These are phyloP conservation scores for Myripristis jacobus DNA, from an alignment of 2,797 vertebrate species.

Conservation along the genomic window DNA sequence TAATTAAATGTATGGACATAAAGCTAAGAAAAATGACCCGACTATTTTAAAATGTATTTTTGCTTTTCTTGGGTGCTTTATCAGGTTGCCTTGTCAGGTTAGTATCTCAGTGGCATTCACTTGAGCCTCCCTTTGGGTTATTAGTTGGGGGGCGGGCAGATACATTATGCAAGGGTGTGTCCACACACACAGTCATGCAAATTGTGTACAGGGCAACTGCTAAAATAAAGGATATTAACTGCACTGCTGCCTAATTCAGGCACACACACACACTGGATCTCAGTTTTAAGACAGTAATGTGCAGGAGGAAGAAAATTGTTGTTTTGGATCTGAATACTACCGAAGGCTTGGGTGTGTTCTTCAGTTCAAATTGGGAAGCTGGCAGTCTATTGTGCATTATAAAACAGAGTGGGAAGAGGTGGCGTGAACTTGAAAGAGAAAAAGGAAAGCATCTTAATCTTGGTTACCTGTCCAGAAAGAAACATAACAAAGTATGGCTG, in stretches of 20 bases:
- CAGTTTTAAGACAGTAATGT: background rate
- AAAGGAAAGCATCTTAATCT: conserved; percentile 24
- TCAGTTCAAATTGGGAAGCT: conserved; percentile 29
- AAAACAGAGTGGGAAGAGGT: background rate
- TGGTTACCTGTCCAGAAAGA: conserved; percentile 40
- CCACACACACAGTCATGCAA: conserved; percentile 50
- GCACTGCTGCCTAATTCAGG: background rate
- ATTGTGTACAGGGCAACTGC: conserved; percentile 38
- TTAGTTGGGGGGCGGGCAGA: conserved; percentile 15
- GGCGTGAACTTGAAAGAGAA: conserved; percentile 20
- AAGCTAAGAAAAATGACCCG: conserved; percentile 38
- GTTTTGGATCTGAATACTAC: conserved; percentile 8
- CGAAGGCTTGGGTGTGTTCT: conserved; percentile 4
- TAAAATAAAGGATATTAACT: conserved; percentile 11
- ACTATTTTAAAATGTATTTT: conserved; percentile 6
- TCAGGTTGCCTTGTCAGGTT: background rate
- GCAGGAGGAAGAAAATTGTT: conserved; percentile 1
- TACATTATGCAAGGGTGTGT: conserved; percentile 69
- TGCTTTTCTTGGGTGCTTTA: background rate
- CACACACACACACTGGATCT: background rate
- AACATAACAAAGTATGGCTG: conserved; percentile 22
- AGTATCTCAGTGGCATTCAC: background rate
- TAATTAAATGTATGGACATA: background rate
- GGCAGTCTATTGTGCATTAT: conserved; percentile 31
- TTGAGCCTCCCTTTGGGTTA: background rate